Evolutionary conservation across 1,140 invertebrate species (phyloP).

Genomic region (Heliconius melpomene): DNA sequence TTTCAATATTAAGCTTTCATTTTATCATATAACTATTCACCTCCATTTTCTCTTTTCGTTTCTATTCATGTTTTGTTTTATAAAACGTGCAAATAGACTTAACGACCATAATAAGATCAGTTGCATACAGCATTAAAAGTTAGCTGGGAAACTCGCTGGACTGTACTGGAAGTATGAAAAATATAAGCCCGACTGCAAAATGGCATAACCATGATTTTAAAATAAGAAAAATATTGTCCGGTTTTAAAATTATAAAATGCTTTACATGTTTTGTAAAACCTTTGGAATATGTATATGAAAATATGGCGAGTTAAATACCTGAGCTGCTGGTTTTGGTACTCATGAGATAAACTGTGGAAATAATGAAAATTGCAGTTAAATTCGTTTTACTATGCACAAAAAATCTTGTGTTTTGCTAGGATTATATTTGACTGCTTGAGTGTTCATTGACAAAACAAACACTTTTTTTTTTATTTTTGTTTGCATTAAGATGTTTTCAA

Average conservation of each 20-base stretch:
- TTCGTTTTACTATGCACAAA: not conserved
- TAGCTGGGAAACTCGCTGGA: not conserved
- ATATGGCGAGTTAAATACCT: not conserved
- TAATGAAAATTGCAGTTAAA: not conserved
- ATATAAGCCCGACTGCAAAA: not conserved
- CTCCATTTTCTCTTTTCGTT: not conserved
- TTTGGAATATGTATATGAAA: not conserved
- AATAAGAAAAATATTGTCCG: not conserved
- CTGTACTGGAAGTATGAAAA: not conserved
- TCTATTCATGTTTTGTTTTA: conserved; percentile 11
- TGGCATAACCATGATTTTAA: not conserved
- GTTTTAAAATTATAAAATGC: not conserved
- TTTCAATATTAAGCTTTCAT: not conserved
- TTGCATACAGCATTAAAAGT: conserved; percentile 2
- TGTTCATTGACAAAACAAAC: too few species aligned
- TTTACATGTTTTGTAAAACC: not conserved
- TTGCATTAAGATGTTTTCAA: not conserved
- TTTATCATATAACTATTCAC: not conserved
- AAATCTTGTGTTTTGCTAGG: too few species aligned
- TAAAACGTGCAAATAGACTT: conserved; percentile 1
- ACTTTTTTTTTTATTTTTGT: not conserved
- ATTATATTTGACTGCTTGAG: too few species aligned
- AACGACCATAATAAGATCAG: not conserved
- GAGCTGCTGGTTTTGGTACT: not conserved
- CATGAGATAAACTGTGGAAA: not conserved